Percentiles rank a stretch among this genome's conserved stretches.
These are phyloP conservation scores for Bilobella aurantiaca DNA, from an alignment of 1,140 invertebrate genomes.

Conservation along the genomic window DNA sequence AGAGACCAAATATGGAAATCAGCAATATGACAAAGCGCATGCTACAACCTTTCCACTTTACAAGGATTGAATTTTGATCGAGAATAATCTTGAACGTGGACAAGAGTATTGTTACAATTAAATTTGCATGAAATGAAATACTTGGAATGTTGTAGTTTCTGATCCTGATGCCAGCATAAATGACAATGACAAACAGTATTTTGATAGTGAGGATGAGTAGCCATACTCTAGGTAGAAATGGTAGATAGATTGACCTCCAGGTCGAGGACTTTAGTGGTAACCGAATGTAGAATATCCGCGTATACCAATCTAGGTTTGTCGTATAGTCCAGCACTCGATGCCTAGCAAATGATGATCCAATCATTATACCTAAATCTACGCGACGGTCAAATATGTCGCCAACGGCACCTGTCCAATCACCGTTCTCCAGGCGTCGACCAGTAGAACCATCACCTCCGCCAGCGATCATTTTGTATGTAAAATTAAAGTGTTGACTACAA, in stretches of 20 bases:
- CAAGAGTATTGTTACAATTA: neutral
- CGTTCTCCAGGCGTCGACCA: neutral
- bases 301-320: neutral
- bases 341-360: neutral
- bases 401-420: neutral
- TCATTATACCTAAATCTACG: neutral
- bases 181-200: neutral
- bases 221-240: neutral
- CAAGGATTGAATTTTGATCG: neutral
- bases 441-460: neutral
- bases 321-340: neutral
- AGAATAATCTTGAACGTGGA: neutral
- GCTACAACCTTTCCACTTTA: neutral
- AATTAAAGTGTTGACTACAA: neutral
- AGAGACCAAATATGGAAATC: neutral
- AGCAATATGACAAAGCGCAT: neutral
- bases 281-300: neutral
- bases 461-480: neutral
- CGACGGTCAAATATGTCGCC: neutral
- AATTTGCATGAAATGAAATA: neutral
- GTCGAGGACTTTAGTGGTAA: neutral
- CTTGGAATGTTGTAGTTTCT: neutral
- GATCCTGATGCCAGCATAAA: neutral
- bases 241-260: neutral
- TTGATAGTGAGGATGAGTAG: neutral